Conservation (phyloP, 2,888 invertebrate genomes). For the Dicyrtoma fusca region DNA sequence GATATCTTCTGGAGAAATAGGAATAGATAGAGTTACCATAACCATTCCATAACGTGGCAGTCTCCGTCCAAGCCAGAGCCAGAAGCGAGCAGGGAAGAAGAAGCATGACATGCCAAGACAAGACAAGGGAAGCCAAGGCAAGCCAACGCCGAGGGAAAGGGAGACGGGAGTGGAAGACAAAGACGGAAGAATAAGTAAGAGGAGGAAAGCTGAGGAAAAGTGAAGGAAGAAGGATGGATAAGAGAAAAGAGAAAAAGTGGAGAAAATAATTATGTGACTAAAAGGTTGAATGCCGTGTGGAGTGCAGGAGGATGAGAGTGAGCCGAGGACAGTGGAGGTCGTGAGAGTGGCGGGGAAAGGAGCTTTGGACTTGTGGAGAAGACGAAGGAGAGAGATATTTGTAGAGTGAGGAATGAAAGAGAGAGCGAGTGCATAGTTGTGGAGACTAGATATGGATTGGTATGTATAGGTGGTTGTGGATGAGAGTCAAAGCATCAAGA, state of each 20-base stretch:
- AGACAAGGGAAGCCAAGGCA: neutral
- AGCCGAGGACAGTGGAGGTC: neutral
- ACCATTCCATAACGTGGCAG: neutral
- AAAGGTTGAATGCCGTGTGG: conserved; percentile 18
- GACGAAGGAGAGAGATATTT: neutral
- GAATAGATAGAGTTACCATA: conserved; percentile 16
- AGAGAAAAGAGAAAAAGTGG: conserved; percentile 10
- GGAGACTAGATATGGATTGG: too few relatives aligned
- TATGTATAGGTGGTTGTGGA: too few relatives aligned
- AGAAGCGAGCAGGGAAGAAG: too few relatives aligned
- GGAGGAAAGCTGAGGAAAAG: neutral
- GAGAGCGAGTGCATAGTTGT: too few relatives aligned
- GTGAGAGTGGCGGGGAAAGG: neutral
- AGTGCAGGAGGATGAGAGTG: conserved; percentile 4
- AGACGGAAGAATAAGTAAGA: neutral
- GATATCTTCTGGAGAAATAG: too few relatives aligned
- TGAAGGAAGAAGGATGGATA: neutral
- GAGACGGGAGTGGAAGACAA: neutral
- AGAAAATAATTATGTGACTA: conserved; percentile 22
- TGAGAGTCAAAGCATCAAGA: too few relatives aligned
- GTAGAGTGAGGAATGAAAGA: too few relatives aligned
- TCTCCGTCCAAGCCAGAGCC: too few relatives aligned
- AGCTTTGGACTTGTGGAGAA: neutral
- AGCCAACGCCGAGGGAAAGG: conserved; percentile 8
- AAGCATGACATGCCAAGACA: too few relatives aligned